Percentiles rank a stretch among this genome's conserved stretches.
These are phyloP conservation scores for Perca schrenkii DNA, from an alignment of 2,113 vertebrate species.

Conservation along the genomic window DNA sequence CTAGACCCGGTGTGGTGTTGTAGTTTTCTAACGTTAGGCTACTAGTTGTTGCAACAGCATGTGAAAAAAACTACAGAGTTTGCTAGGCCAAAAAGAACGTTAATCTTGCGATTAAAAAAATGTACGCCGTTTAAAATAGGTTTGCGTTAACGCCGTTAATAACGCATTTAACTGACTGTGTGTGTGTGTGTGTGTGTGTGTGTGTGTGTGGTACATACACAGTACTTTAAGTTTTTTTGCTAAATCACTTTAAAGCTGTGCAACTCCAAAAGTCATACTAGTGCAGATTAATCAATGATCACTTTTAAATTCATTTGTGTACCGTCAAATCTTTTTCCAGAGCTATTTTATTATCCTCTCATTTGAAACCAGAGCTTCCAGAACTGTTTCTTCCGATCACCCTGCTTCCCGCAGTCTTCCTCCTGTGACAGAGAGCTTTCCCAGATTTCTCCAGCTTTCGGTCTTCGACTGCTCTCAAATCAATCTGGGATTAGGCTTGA, in stretches of 20 bases:
- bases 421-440: conserved; percentile 56
- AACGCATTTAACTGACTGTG: too few relatives aligned
- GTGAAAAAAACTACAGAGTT: too few relatives aligned
- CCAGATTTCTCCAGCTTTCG: conserved; percentile 64
- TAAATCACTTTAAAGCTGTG: background rate
- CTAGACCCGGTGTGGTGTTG: too few relatives aligned
- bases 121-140: too few relatives aligned
- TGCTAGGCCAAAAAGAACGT: too few relatives aligned
- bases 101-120: too few relatives aligned
- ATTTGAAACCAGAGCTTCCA: conserved; percentile 48
- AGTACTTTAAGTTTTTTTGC: background rate
- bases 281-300: background rate
- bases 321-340: background rate
- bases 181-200: too few relatives aligned
- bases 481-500: conserved; percentile 78
- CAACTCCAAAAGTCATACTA: background rate
- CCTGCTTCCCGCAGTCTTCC: conserved; percentile 40
- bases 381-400: conserved; percentile 43
- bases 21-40: too few relatives aligned
- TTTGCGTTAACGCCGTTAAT: too few relatives aligned
- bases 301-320: conserved; percentile 1
- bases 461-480: conserved; percentile 67
- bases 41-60: too few relatives aligned
- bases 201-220: too few relatives aligned
- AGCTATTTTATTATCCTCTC: conserved; percentile 16